Conservation (phyloP, 2,797 vertebrate genomes). For the Ibycter americanus region DNA sequence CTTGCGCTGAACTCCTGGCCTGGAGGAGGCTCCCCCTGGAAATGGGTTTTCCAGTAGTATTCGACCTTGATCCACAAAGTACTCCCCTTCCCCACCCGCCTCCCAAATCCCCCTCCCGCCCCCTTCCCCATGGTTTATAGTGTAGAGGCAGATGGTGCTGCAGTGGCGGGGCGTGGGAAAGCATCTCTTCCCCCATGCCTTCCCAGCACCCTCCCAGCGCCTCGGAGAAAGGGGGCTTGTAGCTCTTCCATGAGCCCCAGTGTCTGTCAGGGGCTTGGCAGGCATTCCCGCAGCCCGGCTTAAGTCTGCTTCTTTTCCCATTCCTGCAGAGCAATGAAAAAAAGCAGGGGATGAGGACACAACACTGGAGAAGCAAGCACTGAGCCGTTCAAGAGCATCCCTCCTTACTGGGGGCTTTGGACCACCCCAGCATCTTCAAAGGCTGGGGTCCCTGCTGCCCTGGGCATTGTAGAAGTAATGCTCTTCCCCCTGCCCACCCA, state of each 20-base stretch:
- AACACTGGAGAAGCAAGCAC: rapidly evolving
- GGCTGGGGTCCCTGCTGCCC: neutral
- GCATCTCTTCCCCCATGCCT: neutral
- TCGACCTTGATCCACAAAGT: neutral
- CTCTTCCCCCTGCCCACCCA: neutral
- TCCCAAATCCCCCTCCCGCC: neutral
- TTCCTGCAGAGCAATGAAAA: slow-evolving; percentile 80
- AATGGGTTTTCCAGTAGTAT: neutral
- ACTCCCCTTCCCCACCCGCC: slow-evolving; percentile 16
- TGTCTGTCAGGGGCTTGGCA: neutral
- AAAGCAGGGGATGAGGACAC: neutral
- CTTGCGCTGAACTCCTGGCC: rapidly evolving
- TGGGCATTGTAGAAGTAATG: rapidly evolving
- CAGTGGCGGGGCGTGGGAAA: neutral
- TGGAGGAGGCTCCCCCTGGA: neutral
- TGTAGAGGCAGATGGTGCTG: neutral
- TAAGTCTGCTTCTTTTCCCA: slow-evolving; percentile 95
- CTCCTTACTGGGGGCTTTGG: neutral
- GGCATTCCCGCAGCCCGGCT: neutral
- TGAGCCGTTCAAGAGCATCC: neutral
- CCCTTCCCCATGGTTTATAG: slow-evolving; percentile 5
- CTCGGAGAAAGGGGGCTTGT: slow-evolving; percentile 33
- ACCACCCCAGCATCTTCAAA: neutral
- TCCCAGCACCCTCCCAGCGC: neutral
- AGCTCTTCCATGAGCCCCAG: neutral